phyloP scores from a whole-genome alignment of 2,797 vertebrate genomes.

The Notamacropus eugenii region DNA sequence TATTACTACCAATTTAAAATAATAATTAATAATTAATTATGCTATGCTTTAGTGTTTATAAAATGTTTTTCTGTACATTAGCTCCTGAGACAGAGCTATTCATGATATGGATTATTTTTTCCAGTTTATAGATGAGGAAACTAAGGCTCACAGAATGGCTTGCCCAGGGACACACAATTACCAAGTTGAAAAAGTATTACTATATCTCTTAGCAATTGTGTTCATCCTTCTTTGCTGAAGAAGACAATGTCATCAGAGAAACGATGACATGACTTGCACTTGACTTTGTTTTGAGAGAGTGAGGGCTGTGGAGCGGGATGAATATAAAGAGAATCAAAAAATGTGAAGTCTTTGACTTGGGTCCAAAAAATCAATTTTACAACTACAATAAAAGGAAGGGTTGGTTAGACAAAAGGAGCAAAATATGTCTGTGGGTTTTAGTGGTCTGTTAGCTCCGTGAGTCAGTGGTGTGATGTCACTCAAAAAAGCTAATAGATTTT shows the following conservation, averaged over 20 bases:
- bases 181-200: not conserved
- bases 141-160: not conserved
- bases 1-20: not conserved
- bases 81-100: not conserved
- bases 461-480: not conserved
- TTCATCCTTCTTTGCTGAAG: no score
- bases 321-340: not conserved
- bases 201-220: not conserved
- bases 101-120: not conserved
- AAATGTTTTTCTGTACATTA: not conserved
- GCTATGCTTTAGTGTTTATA: not conserved
- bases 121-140: not conserved
- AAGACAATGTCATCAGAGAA: no score
- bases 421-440: not conserved
- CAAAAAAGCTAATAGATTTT: not conserved
- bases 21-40: not conserved
- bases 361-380: not conserved
- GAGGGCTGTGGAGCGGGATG: not conserved
- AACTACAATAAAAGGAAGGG: not conserved
- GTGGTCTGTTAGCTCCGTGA: not conserved
- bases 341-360: not conserved
- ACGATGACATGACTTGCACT: no score
- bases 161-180: not conserved
- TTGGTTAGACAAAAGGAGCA: not conserved
- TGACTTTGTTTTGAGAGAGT: no score